Evolutionary conservation across 2,797 vertebrate species (phyloP).

Genomic region (Gila robusta): DNA sequence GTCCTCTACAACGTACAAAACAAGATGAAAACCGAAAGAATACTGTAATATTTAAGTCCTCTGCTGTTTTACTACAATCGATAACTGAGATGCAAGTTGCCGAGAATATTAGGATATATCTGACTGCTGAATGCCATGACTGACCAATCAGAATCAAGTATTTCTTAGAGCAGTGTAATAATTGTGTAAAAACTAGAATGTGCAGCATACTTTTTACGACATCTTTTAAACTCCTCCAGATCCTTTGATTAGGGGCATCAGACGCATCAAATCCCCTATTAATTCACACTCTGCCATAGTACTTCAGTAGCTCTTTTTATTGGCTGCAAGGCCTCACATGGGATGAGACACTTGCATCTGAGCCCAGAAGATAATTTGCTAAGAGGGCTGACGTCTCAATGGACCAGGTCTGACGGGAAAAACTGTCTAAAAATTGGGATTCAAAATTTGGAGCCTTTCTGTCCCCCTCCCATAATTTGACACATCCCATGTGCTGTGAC

Average conservation of each 20-base stretch:
- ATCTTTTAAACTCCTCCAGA: background rate
- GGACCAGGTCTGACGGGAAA: slow-evolving; percentile 73
- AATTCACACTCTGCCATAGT: background rate
- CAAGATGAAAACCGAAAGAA: background rate
- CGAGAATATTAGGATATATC: background rate
- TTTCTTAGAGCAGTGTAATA: background rate
- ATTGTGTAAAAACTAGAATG: background rate
- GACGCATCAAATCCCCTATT: background rate
- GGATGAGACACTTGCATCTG: slow-evolving; percentile 71
- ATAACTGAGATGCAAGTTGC: background rate
- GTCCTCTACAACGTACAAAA: background rate
- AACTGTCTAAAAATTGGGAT: slow-evolving; percentile 62
- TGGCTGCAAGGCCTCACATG: slow-evolving; percentile 71
- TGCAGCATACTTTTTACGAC: background rate
- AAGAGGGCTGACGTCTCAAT: slow-evolving; percentile 76
- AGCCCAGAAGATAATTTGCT: slow-evolving; percentile 75
- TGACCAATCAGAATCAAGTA: background rate
- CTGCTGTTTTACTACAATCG: background rate
- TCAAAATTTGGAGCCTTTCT: slow-evolving; percentile 68
- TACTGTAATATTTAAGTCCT: background rate
- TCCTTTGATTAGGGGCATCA: background rate
- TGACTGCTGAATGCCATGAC: background rate
- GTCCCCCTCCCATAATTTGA: slow-evolving; percentile 67
- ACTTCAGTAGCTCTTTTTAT: slow-evolving; percentile 62
- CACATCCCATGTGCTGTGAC: slow-evolving; percentile 71